Conservation (phyloP, 2,797 vertebrate genomes). For the Rhynchonycteris naso region DNA sequence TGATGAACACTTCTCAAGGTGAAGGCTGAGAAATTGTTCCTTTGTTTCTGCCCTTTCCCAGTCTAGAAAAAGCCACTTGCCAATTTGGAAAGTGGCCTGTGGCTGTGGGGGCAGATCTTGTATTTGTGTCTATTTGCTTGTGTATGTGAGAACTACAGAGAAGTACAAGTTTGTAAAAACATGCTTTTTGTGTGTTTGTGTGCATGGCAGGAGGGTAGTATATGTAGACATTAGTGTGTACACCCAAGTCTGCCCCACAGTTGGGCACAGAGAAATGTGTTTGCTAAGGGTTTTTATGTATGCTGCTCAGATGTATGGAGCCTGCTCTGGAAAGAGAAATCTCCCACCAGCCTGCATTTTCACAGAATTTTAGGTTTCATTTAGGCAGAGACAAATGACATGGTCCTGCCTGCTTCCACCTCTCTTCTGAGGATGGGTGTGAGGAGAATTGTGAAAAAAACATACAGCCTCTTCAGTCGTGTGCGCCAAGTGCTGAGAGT, state of each 20-base stretch:
- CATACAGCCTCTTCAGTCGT: neutral
- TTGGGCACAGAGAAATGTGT: neutral
- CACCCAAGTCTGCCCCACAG: neutral
- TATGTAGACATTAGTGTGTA: neutral
- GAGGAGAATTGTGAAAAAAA: slow-evolving; percentile 33
- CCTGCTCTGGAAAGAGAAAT: neutral
- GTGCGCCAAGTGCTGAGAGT: slow-evolving; percentile 69
- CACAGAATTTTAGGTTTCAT: slow-evolving; percentile 54
- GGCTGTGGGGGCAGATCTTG: neutral
- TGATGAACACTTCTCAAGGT: neutral
- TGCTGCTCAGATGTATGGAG: neutral
- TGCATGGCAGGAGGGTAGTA: neutral
- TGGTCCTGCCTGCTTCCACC: neutral
- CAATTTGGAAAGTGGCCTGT: neutral
- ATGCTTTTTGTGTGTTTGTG: neutral
- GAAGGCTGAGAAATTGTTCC: neutral
- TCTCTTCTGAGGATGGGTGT: neutral
- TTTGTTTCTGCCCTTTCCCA: neutral
- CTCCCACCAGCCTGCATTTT: neutral
- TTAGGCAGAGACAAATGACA: slow-evolving; percentile 4
- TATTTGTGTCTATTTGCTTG: neutral
- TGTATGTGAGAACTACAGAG: neutral
- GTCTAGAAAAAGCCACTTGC: neutral
- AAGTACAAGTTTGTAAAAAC: neutral
- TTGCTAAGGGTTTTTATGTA: neutral